These are phyloP conservation scores for Thereuonema tuberculata DNA, from an alignment of 1,140 invertebrate species.

Conservation along the genomic window DNA sequence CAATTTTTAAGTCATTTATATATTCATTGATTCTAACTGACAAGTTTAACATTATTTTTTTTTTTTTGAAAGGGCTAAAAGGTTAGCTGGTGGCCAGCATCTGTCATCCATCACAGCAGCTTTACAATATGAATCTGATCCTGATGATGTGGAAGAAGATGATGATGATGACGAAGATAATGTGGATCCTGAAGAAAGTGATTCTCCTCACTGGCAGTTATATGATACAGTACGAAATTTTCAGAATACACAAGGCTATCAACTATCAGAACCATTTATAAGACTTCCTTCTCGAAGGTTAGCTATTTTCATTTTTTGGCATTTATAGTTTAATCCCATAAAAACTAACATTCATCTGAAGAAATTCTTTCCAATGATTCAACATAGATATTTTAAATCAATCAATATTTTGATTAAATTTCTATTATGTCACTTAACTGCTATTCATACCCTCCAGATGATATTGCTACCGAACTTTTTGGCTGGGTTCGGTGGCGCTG, in stretches of 20 bases:
- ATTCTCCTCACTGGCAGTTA: slow-evolving; percentile 64
- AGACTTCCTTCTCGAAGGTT: slow-evolving; percentile 66
- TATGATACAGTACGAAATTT: slow-evolving; percentile 59
- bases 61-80: slow-evolving; percentile 29
- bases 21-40: too few species aligned
- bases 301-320: too few species aligned
- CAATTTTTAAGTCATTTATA: too few species aligned
- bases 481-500: too few species aligned
- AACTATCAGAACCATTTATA: slow-evolving; percentile 78
- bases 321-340: too few species aligned
- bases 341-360: not conserved
- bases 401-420: too few species aligned
- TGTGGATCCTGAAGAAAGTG: slow-evolving; percentile 29
- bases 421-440: too few species aligned
- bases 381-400: slow-evolving; percentile 7
- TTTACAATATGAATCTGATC: slow-evolving; percentile 43
- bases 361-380: not conserved
- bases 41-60: too few species aligned
- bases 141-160: slow-evolving; percentile 41
- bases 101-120: slow-evolving; percentile 43
- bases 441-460: too few species aligned
- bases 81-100: slow-evolving; percentile 32
- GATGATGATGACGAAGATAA: slow-evolving; percentile 41
- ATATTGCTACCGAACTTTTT: too few species aligned
- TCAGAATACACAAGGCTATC: slow-evolving; percentile 48